A percentile compares a stretch with the other conserved stretches of the same genome.
These are phyloP conservation scores for Oceanodroma leucorhoa DNA, from an alignment of 2,797 vertebrate genomes.

Conservation along the genomic window DNA sequence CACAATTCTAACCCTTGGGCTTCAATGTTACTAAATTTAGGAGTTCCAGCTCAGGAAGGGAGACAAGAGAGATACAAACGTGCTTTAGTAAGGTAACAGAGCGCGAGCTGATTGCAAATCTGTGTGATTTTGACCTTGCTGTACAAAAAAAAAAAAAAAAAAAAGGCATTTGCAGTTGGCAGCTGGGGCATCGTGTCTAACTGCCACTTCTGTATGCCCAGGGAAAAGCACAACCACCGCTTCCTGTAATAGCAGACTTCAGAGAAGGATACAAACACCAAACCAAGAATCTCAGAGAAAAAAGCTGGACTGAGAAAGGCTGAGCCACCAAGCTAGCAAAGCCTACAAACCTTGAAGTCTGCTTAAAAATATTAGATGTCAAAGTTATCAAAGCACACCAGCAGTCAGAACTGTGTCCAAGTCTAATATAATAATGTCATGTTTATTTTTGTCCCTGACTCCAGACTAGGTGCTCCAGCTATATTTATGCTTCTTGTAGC, in stretches of 20 bases:
- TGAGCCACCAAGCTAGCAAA: not conserved
- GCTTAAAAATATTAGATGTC: not conserved
- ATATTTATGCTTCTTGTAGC: conserved; percentile 12
- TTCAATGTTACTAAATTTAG: not conserved
- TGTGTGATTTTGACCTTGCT: not conserved
- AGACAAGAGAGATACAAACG: not conserved
- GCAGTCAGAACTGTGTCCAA: not conserved
- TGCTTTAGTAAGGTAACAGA: not conserved
- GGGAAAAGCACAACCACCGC: not conserved
- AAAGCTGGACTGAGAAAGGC: not conserved
- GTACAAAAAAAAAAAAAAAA: not conserved
- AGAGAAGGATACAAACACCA: not conserved
- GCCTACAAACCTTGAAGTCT: not conserved
- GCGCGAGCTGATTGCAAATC: not conserved
- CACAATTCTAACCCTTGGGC: not conserved
- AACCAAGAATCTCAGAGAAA: not conserved
- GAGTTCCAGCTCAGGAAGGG: not conserved
- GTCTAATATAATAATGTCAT: conserved; percentile 22
- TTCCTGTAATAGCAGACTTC: not conserved
- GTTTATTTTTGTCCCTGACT: conserved; percentile 41
- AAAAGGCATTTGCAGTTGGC: not conserved
- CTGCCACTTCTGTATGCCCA: not conserved
- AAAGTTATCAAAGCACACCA: not conserved
- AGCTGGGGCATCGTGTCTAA: not conserved
- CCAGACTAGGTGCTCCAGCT: conserved; percentile 28